Percentiles rank a stretch among this genome's conserved stretches.
phyloP scores from a whole-genome alignment of 2,888 invertebrate species.

The Orthosia gracilis region DNA sequence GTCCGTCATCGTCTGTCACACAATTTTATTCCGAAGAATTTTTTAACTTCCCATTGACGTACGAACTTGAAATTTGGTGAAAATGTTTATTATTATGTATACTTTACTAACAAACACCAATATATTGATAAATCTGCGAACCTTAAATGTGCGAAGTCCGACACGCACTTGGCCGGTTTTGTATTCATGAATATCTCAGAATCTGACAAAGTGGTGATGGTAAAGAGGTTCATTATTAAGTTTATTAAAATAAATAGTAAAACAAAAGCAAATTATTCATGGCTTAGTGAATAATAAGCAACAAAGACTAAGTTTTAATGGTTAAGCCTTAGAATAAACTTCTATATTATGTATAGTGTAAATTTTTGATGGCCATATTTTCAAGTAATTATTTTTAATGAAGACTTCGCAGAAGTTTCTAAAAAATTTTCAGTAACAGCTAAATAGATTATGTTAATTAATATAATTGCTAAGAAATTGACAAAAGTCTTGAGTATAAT shows the following conservation, averaged over 20 bases:
- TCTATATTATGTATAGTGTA: slow-evolving; percentile 18
- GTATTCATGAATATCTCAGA: background rate
- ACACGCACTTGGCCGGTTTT: no score
- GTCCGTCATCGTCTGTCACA: no score
- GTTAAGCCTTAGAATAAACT: slow-evolving; percentile 18
- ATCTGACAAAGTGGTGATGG: background rate
- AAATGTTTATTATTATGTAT: no score
- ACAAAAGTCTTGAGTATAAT: slow-evolving; percentile 4
- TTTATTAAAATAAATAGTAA: background rate
- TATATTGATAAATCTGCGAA: no score
- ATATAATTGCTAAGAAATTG: slow-evolving; percentile 5
- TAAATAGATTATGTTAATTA: background rate
- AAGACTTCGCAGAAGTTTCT: slow-evolving; percentile 16
- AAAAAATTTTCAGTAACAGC: background rate
- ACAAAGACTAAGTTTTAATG: slow-evolving; percentile 40
- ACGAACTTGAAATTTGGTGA: no score
- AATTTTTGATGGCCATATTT: slow-evolving; percentile 28
- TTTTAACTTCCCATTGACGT: no score
- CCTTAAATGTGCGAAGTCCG: no score
- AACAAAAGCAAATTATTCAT: slow-evolving; percentile 28
- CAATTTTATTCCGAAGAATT: no score
- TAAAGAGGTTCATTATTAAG: background rate
- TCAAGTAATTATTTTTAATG: slow-evolving; percentile 50
- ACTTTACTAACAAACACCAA: no score
- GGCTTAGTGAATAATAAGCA: background rate